phyloP scores from a whole-genome alignment of 2,888 invertebrate species.

The Diachrysia chrysitis region DNA sequence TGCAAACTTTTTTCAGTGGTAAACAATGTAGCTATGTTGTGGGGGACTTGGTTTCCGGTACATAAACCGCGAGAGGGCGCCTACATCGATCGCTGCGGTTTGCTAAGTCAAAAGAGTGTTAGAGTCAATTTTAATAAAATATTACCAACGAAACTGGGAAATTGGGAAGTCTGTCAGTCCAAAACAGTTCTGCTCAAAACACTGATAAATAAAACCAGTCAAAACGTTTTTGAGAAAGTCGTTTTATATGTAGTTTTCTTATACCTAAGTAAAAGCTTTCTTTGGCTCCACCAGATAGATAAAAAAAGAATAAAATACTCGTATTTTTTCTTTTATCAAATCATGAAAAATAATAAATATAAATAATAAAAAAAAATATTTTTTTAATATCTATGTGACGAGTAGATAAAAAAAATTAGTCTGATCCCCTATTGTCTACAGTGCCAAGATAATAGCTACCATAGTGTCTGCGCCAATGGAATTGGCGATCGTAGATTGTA shows the following conservation, averaged over 20 bases:
- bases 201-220: not conserved
- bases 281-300: too few species aligned
- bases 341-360: too few species aligned
- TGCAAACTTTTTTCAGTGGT: not conserved
- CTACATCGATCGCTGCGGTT: conserved; percentile 63
- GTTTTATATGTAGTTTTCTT: too few species aligned
- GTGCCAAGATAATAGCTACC: conserved; percentile 3
- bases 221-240: not conserved
- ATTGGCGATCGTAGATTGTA: conserved; percentile 3
- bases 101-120: conserved; percentile 37
- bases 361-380: too few species aligned
- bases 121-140: conserved; percentile 35
- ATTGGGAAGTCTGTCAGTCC: too few species aligned
- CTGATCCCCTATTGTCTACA: too few species aligned
- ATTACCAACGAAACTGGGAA: not conserved
- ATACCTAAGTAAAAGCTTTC: too few species aligned
- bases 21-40: conserved; percentile 68
- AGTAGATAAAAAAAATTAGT: too few species aligned
- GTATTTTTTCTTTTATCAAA: too few species aligned
- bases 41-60: conserved; percentile 73
- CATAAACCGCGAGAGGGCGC: conserved; percentile 68
- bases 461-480: not conserved
- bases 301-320: too few species aligned
- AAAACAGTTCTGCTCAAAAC: too few species aligned
- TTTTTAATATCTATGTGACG: too few species aligned